phyloP scores from a whole-genome alignment of 2,797 vertebrate species.

The Momotus momota region DNA sequence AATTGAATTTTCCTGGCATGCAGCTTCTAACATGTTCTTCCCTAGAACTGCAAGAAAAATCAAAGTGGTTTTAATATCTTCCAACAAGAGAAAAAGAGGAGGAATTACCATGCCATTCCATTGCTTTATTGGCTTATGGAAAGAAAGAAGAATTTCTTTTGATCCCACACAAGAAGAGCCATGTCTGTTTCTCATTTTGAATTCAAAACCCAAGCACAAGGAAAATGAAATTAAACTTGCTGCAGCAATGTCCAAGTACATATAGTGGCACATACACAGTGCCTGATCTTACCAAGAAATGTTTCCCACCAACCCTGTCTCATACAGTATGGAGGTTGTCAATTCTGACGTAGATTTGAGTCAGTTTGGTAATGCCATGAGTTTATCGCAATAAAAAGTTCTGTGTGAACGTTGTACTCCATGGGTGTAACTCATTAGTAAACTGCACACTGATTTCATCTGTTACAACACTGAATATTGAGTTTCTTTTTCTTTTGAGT shows the following conservation, averaged over 20 bases:
- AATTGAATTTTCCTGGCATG: constrained; percentile 41
- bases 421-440: neutral
- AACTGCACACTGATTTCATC: neutral
- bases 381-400: neutral
- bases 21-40: neutral
- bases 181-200: neutral
- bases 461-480: neutral
- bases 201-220: neutral
- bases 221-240: neutral
- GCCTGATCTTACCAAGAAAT: neutral
- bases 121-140: neutral
- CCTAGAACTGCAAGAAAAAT: constrained; percentile 17
- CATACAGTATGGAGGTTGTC: neutral
- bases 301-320: fast-evolving
- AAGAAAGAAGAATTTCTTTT: constrained; percentile 21
- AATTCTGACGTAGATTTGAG: neutral
- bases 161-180: neutral
- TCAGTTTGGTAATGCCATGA: neutral
- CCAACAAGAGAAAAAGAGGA: neutral
- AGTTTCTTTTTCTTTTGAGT: neutral
- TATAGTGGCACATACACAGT: neutral
- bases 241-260: neutral
- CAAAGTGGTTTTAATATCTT: neutral
- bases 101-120: neutral
- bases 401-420: neutral